phyloP scores from a whole-genome alignment of 2,888 invertebrate species.

The Cactoblastis cactorum region DNA sequence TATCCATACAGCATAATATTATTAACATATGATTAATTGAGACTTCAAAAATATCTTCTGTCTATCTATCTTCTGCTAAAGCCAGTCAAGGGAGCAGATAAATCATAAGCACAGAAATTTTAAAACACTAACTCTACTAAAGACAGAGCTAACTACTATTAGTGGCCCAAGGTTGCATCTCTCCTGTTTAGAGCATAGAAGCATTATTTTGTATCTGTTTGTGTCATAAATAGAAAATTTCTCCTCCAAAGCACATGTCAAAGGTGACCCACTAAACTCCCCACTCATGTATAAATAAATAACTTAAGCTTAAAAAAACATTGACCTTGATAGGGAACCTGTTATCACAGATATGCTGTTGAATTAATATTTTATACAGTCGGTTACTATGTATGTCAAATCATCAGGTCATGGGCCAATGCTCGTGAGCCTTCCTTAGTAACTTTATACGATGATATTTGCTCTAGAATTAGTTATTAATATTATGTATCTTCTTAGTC shows the following conservation, averaged over 20 bases:
- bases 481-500: not conserved
- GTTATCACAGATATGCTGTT: constrained; percentile 5
- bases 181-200: too few species aligned
- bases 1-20: too few species aligned
- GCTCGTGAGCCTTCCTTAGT: not conserved
- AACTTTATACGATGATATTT: not conserved
- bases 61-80: too few species aligned
- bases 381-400: constrained; percentile 4
- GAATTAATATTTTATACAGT: constrained; percentile 8
- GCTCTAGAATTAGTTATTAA: not conserved
- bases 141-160: too few species aligned
- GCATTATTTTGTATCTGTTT: not conserved
- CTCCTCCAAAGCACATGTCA: not conserved
- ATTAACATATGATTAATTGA: too few species aligned
- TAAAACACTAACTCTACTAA: too few species aligned
- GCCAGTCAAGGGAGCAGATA: too few species aligned
- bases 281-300: constrained; percentile 1
- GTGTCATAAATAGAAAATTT: not conserved
- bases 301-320: constrained; percentile 1
- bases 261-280: constrained; percentile 3
- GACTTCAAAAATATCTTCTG: too few species aligned
- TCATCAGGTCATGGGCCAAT: constrained; percentile 4
- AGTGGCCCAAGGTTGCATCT: too few species aligned
- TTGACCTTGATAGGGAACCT: constrained; percentile 9
- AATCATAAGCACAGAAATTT: too few species aligned